Evolutionary conservation across 2,797 vertebrate species (phyloP), one percentile per base, ranked within the genome.

Genomic region (Arctocebus calabarensis): DNA sequence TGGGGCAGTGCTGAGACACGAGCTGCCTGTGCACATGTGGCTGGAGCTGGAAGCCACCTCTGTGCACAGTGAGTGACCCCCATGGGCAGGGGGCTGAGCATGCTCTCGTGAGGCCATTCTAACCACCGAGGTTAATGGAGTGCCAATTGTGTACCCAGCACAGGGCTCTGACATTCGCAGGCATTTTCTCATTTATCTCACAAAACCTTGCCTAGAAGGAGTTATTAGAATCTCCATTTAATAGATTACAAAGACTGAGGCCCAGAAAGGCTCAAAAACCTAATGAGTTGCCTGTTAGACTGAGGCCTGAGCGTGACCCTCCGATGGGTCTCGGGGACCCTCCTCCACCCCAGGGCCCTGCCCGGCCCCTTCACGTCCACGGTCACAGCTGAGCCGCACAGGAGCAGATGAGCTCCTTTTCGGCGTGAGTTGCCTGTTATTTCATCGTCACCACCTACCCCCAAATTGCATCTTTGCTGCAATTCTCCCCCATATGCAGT

Each of bases 371-470:
- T 32, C 17, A 12, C 20, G 5, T 17, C 4, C 0, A 0, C 3
- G 2, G 48, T 48, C 59, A 1, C 7, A 13, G 32, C 7, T 19
- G 29, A 37, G 7, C 61, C 37, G 10, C 17, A 0, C 2, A 22
- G 29, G 8, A 16, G 37, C 79, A 16, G 40, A 25, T 0, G 17
- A 48, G 52, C 37, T 20, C 0, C 4, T 12, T 19, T 43, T 66
- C 34, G 25, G 10, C 16, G 55, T 6, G 32, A 8, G n/a, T 25
- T 32, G 55, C 43, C 88, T 22, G 10, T 2, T 3, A 17, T 5
- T 13, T n/a, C 8, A 2, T 12, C 62, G 25, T 12, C 3, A 0
- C 27, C 19, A 0, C 40, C 84, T n/a, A 2, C 25, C 25, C 13
- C 20, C 37, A 32, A 64, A 32, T 45, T 32, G 40, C 29, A 2